These are phyloP conservation scores for Thalassarche chlororhynchos DNA, from an alignment of 2,113 vertebrate species.

Conservation along the genomic window DNA sequence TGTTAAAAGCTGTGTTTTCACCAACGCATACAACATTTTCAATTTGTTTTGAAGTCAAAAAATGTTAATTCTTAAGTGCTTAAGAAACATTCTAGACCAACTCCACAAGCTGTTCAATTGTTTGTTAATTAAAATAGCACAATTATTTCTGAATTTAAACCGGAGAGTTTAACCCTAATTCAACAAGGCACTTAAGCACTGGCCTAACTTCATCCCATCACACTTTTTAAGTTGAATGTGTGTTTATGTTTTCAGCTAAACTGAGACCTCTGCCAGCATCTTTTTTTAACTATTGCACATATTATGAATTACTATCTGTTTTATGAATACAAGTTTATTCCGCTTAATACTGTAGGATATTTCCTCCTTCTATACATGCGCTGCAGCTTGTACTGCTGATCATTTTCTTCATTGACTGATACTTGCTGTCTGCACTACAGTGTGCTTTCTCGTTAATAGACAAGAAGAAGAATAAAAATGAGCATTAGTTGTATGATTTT, in stretches of 20 bases:
- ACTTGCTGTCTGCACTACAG: not conserved
- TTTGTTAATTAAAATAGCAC: not conserved
- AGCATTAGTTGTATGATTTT: not conserved
- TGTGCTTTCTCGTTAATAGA: not conserved
- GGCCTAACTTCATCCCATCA: not conserved
- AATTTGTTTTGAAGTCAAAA: not conserved
- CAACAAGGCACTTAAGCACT: not conserved
- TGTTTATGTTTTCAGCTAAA: not conserved
- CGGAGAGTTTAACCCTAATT: not conserved
- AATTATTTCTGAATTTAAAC: not conserved
- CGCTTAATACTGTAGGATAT: not conserved
- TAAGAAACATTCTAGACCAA: not conserved
- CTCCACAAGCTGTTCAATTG: not conserved
- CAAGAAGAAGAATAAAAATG: not conserved
- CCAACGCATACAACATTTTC: not conserved
- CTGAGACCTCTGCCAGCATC: not conserved
- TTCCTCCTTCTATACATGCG: not conserved
- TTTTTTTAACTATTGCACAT: not conserved
- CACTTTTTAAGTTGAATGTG: not conserved
- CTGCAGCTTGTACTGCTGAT: not conserved
- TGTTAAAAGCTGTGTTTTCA: not conserved
- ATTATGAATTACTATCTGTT: not conserved
- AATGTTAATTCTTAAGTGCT: not conserved
- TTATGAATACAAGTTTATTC: not conserved
- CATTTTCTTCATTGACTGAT: not conserved